phyloP scores from a whole-genome alignment of 1,140 invertebrate genomes.

The Drosophila pallidifrons region DNA sequence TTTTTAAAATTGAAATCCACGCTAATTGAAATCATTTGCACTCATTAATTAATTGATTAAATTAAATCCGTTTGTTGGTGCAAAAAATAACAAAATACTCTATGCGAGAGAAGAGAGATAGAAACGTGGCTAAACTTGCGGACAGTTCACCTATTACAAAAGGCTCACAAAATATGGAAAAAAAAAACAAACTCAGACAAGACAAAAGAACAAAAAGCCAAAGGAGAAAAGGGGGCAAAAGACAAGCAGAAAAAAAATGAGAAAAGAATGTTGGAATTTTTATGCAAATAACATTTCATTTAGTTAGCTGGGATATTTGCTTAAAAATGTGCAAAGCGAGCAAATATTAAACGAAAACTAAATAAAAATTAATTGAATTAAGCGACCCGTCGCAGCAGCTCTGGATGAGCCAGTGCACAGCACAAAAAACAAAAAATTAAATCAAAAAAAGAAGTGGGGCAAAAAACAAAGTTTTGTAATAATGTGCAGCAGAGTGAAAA shows the following conservation, averaged over 20 bases:
- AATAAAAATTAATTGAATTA: constrained; percentile 83
- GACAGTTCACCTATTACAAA: constrained; percentile 53
- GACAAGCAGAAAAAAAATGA: neutral
- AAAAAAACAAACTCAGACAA: constrained; percentile 9
- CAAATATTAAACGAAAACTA: constrained; percentile 82
- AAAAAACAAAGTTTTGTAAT: constrained; percentile 59
- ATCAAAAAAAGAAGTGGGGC: constrained; percentile 23
- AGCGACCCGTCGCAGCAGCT: constrained; percentile 49
- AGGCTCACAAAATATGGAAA: constrained; percentile 62
- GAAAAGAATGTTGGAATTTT: constrained; percentile 59
- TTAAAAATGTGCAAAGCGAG: constrained; percentile 75
- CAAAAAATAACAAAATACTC: neutral
- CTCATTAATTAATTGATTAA: neutral
- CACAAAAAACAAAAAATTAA: constrained; percentile 30
- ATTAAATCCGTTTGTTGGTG: neutral
- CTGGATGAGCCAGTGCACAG: constrained; percentile 29
- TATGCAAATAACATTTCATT: constrained; percentile 83
- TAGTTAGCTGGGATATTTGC: constrained; percentile 75
- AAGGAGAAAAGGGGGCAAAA: neutral
- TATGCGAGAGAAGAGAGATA: constrained; percentile 35
- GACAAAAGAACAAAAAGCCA: neutral
- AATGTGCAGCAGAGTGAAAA: constrained; percentile 57
- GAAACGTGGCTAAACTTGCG: constrained; percentile 30
- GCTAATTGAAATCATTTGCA: neutral
- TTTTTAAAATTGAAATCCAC: neutral